Percentiles rank a stretch among this genome's conserved stretches.
These are phyloP conservation scores for Podarcis siculus DNA, from an alignment of 2,797 vertebrate species.

Conservation along the genomic window DNA sequence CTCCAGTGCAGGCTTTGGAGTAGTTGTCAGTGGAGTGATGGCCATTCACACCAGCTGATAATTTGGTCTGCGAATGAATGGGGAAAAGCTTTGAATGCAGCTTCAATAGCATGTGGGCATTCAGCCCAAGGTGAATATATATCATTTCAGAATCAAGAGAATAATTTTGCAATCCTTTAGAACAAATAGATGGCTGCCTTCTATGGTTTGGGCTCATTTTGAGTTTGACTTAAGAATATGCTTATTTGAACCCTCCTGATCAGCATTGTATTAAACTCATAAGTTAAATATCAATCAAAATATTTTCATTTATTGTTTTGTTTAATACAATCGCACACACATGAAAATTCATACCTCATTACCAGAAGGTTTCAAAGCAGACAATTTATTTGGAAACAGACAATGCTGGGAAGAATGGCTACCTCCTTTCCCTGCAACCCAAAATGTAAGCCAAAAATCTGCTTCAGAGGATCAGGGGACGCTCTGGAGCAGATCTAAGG, in stretches of 20 bases:
- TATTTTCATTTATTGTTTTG: background rate
- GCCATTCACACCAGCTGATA: background rate
- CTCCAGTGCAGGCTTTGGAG: background rate
- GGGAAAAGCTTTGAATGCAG: background rate
- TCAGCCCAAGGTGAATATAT: background rate
- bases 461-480: too few species aligned
- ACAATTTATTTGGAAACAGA: too few species aligned
- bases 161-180: background rate
- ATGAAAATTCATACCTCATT: background rate
- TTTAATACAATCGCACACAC: background rate
- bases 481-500: too few species aligned
- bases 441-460: too few species aligned
- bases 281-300: background rate
- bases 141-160: background rate
- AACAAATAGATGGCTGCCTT: background rate
- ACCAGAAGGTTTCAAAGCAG: background rate
- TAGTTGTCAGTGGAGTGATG: background rate
- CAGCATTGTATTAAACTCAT: background rate
- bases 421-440: too few species aligned
- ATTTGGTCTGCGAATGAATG: background rate
- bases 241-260: background rate
- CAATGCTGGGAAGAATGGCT: too few species aligned
- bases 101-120: background rate
- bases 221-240: background rate
- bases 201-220: background rate